Percentiles rank a stretch among this genome's conserved stretches.
Evolutionary conservation across 2,797 vertebrate species (phyloP).

Genomic region (Ciconia nigra): DNA sequence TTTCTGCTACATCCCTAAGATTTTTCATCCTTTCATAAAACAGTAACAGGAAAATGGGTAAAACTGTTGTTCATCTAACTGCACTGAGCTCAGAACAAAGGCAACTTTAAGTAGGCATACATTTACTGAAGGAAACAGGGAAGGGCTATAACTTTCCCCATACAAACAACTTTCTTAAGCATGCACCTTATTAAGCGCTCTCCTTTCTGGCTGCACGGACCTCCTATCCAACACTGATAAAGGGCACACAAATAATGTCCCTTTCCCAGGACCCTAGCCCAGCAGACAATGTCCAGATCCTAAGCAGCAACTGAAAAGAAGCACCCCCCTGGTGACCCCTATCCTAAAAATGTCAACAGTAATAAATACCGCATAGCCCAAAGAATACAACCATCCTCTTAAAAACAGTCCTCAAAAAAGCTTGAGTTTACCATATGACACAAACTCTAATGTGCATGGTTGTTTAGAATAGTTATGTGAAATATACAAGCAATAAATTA

Average conservation of each 20-base stretch:
- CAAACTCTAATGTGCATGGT: background rate
- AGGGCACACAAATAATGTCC: background rate
- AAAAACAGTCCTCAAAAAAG: background rate
- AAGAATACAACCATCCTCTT: background rate
- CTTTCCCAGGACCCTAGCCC: background rate
- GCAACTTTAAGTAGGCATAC: background rate
- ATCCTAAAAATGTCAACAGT: background rate
- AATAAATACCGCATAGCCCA: background rate
- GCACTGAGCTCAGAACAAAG: background rate
- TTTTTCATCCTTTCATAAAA: background rate
- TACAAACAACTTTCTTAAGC: background rate
- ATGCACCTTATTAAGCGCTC: background rate
- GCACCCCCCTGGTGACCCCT: background rate
- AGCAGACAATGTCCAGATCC: background rate
- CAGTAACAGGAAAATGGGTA: background rate
- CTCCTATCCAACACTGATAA: background rate
- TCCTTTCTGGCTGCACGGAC: background rate
- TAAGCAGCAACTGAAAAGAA: background rate
- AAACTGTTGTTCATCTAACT: background rate
- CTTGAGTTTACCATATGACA: background rate
- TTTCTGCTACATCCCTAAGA: background rate
- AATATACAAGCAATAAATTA: background rate
- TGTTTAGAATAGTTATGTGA: background rate
- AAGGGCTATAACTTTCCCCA: background rate
- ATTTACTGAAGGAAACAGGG: background rate